A percentile compares a stretch with the other conserved stretches of the same genome.
These are phyloP conservation scores for Plectrocnemia conspersa DNA, from an alignment of 1,140 invertebrate genomes.

Conservation along the genomic window DNA sequence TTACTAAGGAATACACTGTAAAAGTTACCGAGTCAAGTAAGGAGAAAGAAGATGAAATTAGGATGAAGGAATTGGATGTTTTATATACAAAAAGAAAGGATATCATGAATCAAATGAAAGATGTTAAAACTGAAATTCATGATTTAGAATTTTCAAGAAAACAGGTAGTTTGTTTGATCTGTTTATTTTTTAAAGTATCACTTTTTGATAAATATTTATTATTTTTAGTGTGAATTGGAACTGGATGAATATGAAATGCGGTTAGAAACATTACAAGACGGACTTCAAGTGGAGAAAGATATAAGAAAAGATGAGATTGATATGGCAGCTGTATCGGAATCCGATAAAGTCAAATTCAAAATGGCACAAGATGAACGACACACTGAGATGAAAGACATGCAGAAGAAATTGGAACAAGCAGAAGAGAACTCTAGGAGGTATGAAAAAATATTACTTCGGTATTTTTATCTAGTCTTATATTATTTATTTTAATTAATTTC, in stretches of 20 bases:
- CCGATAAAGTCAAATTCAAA: constrained; percentile 15
- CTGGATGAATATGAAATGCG: constrained; percentile 15
- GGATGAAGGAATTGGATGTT: constrained; percentile 11
- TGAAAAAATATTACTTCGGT: constrained; percentile 1
- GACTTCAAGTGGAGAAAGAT: neutral
- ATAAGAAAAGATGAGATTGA: constrained; percentile 14
- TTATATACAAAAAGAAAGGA: constrained; percentile 13
- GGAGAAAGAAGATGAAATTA: neutral
- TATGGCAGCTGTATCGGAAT: constrained; percentile 3
- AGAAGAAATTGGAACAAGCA: constrained; percentile 41
- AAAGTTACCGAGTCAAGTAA: neutral
- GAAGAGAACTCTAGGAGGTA: constrained; percentile 36
- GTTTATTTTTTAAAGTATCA: no score
- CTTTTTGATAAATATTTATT: neutral
- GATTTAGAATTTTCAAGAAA: constrained; percentile 15
- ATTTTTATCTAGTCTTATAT: neutral
- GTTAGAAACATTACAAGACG: constrained; percentile 13
- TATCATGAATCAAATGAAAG: constrained; percentile 22
- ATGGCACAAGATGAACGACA: constrained; percentile 15
- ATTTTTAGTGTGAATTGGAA: constrained; percentile 9
- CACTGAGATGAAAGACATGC: constrained; percentile 19
- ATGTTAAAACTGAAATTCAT: constrained; percentile 18
- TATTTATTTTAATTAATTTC: constrained; percentile 24
- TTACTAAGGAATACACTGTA: neutral
- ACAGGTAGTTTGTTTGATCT: constrained; percentile 8